Evolutionary conservation across 2,113 vertebrate genomes (phyloP).

Genomic region (Tonatia bakeri): DNA sequence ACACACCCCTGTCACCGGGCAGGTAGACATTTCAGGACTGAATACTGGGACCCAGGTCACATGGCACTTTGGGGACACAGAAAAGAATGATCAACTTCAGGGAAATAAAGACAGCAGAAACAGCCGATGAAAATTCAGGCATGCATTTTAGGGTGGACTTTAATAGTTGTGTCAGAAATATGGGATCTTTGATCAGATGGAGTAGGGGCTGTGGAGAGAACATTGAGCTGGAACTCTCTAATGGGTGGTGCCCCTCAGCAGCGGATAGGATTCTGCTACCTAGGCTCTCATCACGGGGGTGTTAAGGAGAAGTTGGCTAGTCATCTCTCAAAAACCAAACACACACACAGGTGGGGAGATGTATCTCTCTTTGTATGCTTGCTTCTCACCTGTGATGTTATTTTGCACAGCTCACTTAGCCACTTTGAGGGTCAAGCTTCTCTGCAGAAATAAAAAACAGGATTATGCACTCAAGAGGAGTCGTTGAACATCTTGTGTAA

Average conservation of each 20-base stretch:
- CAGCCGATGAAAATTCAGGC: neutral
- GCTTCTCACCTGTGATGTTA: neutral
- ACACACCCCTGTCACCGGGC: neutral
- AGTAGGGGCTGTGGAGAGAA: neutral
- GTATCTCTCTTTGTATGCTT: neutral
- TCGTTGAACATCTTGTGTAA: neutral
- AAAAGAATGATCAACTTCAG: neutral
- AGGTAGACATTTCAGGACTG: neutral
- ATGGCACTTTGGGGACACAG: neutral
- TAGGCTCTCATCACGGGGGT: rapidly evolving
- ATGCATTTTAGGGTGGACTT: neutral
- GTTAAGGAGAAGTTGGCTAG: neutral
- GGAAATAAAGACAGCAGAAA: neutral
- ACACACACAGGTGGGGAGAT: neutral
- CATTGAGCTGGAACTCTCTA: neutral
- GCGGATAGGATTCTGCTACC: neutral
- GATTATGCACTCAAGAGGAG: neutral
- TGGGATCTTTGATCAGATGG: neutral
- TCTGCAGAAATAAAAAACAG: neutral
- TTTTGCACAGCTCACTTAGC: neutral
- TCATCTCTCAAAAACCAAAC: neutral
- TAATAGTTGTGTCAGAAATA: neutral
- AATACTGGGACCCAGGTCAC: neutral
- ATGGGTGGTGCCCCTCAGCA: no score
- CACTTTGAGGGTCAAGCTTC: neutral